phyloP scores from a whole-genome alignment of 2,888 invertebrate species.

The Caenorhabditis imperialis region DNA sequence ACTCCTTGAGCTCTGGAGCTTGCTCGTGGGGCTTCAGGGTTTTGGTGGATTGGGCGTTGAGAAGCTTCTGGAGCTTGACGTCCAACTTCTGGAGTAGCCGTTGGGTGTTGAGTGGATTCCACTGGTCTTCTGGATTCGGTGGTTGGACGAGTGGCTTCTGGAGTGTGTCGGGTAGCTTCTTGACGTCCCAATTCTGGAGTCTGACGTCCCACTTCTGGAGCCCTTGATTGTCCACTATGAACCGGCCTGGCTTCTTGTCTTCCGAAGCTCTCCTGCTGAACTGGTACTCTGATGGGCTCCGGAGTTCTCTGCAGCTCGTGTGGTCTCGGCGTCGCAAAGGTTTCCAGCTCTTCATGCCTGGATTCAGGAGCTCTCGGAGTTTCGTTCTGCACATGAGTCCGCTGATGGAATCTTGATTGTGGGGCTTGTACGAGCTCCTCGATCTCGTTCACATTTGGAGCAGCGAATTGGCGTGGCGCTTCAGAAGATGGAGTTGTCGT shows the following conservation, averaged over 20 bases:
- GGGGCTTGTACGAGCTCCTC: conserved; percentile 7
- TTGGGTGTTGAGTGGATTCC: not conserved
- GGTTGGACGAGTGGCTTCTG: not conserved
- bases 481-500: not conserved
- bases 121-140: not conserved
- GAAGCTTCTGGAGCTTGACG: not conserved
- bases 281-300: not conserved
- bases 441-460: not conserved
- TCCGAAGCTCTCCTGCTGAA: not conserved
- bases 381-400: not conserved
- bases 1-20: no score
- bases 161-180: not conserved
- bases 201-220: conserved; percentile 1
- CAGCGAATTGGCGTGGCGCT: not conserved
- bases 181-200: no score
- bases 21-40: conserved; percentile 17
- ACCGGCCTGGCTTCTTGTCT: no score
- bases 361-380: no score
- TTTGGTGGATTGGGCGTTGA: not conserved
- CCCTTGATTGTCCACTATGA: not conserved
- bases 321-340: no score
- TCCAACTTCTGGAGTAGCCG: not conserved
- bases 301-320: no score
- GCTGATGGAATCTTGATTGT: conserved; percentile 37
- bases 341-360: no score